Base-by-base conservation (phyloP, 2,113 vertebrate species). In the Drymodes brunneopygia region DNA sequence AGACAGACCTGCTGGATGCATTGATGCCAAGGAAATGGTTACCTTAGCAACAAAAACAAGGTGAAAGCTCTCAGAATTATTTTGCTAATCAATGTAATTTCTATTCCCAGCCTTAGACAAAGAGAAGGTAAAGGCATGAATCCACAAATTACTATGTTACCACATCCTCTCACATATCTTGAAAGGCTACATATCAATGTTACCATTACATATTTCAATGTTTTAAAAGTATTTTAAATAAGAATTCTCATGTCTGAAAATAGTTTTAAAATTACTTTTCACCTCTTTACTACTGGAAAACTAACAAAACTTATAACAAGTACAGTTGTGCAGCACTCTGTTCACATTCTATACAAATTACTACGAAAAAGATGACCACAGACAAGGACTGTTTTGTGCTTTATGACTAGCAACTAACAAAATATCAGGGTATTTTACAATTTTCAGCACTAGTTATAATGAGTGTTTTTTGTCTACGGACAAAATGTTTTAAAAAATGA, bases 21-120 rank as follows among this genome's bases (percentile, higher is more conserved):
- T 47, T 92, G 96, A 94, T 96, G 92, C 70, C 92, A 94, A 96
- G 95, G 90, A 98, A 98, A 93, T 96, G 80, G 90, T 96, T 96
- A 95, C 95, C 94, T 66, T 97, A 90, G 94, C 87, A 98, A 98
- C 84, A 96, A 91, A 98, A 97, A 89, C 65, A 95, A 96, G 81
- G 73, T 54, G 10, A 97, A 96, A 93, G 73, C 61, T 96, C 79
- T 80, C 70, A 91, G 81, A 96, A 66, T 94, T 92, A 86, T 86
- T 88, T 95, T 60, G 23, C 61, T 93, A 67, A 73, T 96, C 90
- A 92, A 80, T 85, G 48, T 51, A 79, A 94, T 77, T 97, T 95
- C 91, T 90, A 89, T 95, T 95, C 58, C 61, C 53, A 88, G 80
- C 23, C 42, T 7, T 27, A 95, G 56, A 94, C 36, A 95, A 90